phyloP scores from a whole-genome alignment of 2,888 invertebrate species.

The Thyatira batis region DNA sequence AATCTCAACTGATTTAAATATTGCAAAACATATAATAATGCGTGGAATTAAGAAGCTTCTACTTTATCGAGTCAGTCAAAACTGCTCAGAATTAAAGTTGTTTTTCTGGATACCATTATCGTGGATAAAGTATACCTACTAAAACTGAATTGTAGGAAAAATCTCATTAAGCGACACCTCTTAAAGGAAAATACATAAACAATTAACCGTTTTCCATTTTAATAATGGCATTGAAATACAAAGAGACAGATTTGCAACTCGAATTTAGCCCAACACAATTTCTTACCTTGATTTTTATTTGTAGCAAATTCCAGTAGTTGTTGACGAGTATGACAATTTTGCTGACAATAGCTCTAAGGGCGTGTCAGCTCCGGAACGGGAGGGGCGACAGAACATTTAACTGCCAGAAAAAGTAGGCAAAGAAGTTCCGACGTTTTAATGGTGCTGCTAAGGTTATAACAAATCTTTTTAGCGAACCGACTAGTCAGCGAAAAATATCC shows the following conservation, averaged over 20 bases:
- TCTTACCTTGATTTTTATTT: background rate
- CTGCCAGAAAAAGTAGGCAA: constrained; percentile 1
- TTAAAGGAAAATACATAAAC: background rate
- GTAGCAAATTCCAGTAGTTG: background rate
- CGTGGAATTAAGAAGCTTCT: no score
- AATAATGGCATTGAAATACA: background rate
- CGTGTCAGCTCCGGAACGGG: background rate
- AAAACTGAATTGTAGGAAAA: no score
- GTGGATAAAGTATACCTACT: no score
- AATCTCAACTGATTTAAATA: no score
- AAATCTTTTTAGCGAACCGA: background rate
- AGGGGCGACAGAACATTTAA: background rate
- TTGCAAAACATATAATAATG: no score
- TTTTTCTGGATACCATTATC: no score
- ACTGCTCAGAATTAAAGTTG: no score
- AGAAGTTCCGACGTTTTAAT: constrained; percentile 1
- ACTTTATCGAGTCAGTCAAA: no score
- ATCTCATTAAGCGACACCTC: no score
- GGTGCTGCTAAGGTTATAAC: constrained; percentile 1
- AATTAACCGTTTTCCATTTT: background rate
- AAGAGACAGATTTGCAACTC: background rate
- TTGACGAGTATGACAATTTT: background rate
- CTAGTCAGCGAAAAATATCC: background rate
- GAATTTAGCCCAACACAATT: background rate
- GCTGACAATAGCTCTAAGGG: background rate